These are phyloP conservation scores for Phymanthus crucifer DNA, from an alignment of 92 coral and sea anemone genomes.

Conservation along the genomic window DNA sequence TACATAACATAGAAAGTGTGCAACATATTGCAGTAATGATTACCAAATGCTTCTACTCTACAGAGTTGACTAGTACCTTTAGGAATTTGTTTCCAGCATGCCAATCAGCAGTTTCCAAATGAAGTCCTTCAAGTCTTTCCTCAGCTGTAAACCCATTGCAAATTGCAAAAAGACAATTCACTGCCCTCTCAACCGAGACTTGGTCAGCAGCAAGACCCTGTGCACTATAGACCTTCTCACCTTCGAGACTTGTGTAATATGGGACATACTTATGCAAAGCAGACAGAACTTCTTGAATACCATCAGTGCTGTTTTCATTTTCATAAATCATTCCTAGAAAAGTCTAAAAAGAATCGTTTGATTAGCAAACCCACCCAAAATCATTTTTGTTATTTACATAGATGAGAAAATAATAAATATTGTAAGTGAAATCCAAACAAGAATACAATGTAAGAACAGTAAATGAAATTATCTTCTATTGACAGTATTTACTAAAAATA, in stretches of 20 bases:
- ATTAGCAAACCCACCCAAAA: background rate
- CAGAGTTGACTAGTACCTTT: conserved; percentile 23
- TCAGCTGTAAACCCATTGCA: conserved; percentile 62
- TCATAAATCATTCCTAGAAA: conserved; percentile 59
- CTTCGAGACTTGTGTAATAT: conserved; percentile 35
- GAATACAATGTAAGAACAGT: background rate
- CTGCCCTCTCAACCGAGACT: conserved; percentile 60
- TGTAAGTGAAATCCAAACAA: background rate
- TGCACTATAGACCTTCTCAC: conserved; percentile 38
- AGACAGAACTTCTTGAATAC: conserved; percentile 58
- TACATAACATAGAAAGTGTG: background rate
- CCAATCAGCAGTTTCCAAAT: conserved; percentile 63
- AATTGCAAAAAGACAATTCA: conserved; percentile 51
- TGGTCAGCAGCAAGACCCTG: conserved; percentile 69
- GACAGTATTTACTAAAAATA: background rate
- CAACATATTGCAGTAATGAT: conserved; percentile 43
- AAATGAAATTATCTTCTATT: background rate
- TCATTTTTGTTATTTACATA: background rate
- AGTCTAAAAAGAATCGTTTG: conserved; percentile 35
- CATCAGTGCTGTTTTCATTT: conserved; percentile 61
- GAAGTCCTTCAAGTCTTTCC: conserved; percentile 49
- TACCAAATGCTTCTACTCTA: background rate
- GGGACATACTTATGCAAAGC: conserved; percentile 48
- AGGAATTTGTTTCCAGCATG: no score
- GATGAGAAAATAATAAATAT: background rate